A percentile compares a stretch with the other conserved stretches of the same genome.
These are phyloP conservation scores for Thumatha senex DNA, from an alignment of 2,888 invertebrate genomes.

Conservation along the genomic window DNA sequence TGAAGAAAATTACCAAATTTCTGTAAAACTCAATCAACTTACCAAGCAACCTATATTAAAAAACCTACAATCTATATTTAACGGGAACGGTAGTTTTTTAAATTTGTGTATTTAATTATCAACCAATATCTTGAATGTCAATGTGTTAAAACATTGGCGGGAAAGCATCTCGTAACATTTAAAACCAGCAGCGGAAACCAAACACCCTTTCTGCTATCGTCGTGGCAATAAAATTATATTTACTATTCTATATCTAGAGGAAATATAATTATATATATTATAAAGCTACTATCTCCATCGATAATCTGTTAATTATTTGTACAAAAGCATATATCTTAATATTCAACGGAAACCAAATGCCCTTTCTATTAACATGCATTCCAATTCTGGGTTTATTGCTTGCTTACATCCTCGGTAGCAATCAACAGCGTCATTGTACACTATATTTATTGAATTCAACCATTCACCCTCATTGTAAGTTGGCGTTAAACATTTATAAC, in stretches of 20 bases:
- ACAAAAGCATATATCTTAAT: not conserved
- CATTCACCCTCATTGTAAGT: conserved; percentile 10
- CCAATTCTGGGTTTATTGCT: conserved; percentile 34
- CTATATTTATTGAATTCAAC: conserved; percentile 18
- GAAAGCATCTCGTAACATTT: not conserved
- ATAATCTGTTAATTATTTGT: not conserved
- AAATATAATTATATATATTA: not conserved
- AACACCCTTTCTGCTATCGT: not conserved
- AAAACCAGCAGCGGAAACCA: not conserved
- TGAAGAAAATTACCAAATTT: no score
- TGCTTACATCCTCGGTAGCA: conserved; percentile 29
- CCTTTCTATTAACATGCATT: conserved; percentile 22
- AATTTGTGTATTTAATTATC: no score
- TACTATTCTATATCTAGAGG: not conserved
- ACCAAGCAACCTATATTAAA: no score
- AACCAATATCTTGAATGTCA: no score
- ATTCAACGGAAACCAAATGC: conserved; percentile 24
- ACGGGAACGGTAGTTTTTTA: no score
- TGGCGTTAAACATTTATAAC: conserved; percentile 28
- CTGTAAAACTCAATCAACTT: no score
- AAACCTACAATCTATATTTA: no score
- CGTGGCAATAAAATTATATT: not conserved
- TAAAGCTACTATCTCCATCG: not conserved
- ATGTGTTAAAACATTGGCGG: not conserved
- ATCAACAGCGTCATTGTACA: conserved; percentile 15